Evolutionary conservation across 2,797 vertebrate genomes (phyloP).

Genomic region (Euphonia xanthogaster): DNA sequence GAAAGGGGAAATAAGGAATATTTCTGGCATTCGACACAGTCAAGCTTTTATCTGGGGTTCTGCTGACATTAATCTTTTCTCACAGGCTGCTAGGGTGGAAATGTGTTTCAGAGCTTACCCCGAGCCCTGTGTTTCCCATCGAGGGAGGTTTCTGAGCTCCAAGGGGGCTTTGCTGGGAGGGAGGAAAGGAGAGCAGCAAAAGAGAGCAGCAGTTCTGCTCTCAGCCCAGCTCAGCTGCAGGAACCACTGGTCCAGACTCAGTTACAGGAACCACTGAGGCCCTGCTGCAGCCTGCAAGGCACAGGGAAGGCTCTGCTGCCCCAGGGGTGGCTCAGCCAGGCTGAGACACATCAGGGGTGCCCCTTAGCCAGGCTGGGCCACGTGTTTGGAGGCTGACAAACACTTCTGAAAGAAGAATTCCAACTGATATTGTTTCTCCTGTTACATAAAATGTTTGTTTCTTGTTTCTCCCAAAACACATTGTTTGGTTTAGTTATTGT

Average conservation of each 20-base stretch:
- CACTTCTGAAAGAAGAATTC: neutral
- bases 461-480: neutral
- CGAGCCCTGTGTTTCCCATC: neutral
- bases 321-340: neutral
- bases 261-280: rapidly evolving
- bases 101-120: neutral
- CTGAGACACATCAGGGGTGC: neutral
- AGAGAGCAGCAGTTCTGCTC: neutral
- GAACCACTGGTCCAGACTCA: rapidly evolving
- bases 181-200: neutral
- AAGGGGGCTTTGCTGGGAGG: neutral
- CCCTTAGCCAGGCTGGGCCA: neutral
- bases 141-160: rapidly evolving
- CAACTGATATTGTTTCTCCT: neutral
- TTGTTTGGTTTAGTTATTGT: neutral
- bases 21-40: neutral
- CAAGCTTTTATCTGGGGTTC: constrained; percentile 27
- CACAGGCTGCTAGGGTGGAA: neutral
- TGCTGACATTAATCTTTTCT: neutral
- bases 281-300: neutral
- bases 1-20: constrained; percentile 3
- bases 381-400: neutral
- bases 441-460: neutral
- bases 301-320: neutral
- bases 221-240: neutral